phyloP scores from a whole-genome alignment of 1,140 invertebrate genomes.

The Papilio polyxenes region DNA sequence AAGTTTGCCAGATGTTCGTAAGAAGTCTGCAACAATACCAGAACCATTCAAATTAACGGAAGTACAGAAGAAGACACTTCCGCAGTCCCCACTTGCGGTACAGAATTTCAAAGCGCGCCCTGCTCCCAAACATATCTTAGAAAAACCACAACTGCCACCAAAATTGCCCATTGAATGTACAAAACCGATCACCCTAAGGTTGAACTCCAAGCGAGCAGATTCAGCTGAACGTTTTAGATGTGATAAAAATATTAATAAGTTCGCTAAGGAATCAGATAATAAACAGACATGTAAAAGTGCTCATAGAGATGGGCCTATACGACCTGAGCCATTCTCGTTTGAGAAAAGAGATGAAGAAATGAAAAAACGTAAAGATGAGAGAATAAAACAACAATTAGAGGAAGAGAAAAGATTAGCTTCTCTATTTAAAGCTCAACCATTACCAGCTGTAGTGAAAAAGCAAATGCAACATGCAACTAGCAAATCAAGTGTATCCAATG shows the following conservation, averaged over 20 bases:
- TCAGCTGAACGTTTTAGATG: constrained; percentile 52
- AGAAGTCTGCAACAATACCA: constrained; percentile 64
- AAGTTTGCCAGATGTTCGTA: constrained; percentile 66
- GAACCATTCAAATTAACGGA: constrained; percentile 75
- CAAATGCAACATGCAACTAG: constrained; percentile 53
- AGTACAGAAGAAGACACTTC: constrained; percentile 57
- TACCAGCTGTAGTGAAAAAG: constrained; percentile 67
- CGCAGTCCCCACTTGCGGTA: constrained; percentile 49
- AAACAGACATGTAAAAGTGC: constrained; percentile 48
- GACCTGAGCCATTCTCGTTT: constrained; percentile 74
- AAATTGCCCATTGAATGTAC: constrained; percentile 56
- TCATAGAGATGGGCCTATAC: constrained; percentile 57
- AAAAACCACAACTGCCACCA: constrained; percentile 62
- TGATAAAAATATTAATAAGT: constrained; percentile 42
- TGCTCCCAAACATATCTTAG: constrained; percentile 71
- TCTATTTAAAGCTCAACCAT: constrained; percentile 71
- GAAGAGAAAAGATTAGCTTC: constrained; percentile 67
- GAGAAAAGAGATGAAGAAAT: constrained; percentile 70
- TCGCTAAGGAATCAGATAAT: constrained; percentile 40
- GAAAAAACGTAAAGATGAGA: constrained; percentile 64
- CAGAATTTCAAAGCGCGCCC: constrained; percentile 70
- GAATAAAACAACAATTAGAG: constrained; percentile 65
- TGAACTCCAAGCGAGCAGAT: constrained; percentile 58
- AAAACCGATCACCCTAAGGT: constrained; percentile 63
- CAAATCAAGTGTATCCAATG: constrained; percentile 53